Base-by-base conservation (phyloP, 2,888 invertebrate species). In the Drymonia ruficornis region DNA sequence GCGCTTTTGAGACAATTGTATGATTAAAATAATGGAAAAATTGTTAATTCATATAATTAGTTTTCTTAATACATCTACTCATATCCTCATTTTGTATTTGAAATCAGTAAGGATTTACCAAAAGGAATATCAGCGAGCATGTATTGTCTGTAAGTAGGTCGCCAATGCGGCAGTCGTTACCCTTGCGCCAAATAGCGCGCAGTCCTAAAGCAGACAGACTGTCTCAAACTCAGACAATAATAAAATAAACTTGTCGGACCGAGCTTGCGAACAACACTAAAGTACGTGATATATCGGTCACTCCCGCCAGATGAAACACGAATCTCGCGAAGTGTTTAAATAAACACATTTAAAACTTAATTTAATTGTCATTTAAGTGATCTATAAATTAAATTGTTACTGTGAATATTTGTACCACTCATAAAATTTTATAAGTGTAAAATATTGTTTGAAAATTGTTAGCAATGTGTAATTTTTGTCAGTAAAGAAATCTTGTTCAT, bases 1-100 rank as follows among this genome's bases (percentile, higher is more conserved):
- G 84, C 84, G 28, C 59, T 85, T n/a, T 58, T 84, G 13, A 72
- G 72, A 49, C 76, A 78, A 29, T 67, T 82, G 52, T 80, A 80
- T 42, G 56, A 55, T 2, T 52, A 72, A 28, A 61, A 61, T 55
- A 5, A 43, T 42, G n/a, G 12, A 12, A 28, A 18, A 3, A n/a
- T 36, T 0, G 12, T 31, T 31, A 2, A 31, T 31, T 12, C 2
- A 9, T 31, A 8, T 31, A 9, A 31, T 31, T 31, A 8, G 7
- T 8, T 31, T 11, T n/a, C n/a, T n/a, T n/a, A n/a, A 12, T 31
- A 31, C 31, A 31, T 6, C 11, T 31, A 31, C n/a, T 31, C 2
- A 9, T 11, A 11, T 11, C 31, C 31, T 6, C 6, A 23, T 4
- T 23, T 0, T 4, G 23, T 23, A 23, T n/a, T n/a, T n/a, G n/a